Conservation (phyloP, 2,888 invertebrate genomes). For the Drosophila subsilvestris region DNA sequence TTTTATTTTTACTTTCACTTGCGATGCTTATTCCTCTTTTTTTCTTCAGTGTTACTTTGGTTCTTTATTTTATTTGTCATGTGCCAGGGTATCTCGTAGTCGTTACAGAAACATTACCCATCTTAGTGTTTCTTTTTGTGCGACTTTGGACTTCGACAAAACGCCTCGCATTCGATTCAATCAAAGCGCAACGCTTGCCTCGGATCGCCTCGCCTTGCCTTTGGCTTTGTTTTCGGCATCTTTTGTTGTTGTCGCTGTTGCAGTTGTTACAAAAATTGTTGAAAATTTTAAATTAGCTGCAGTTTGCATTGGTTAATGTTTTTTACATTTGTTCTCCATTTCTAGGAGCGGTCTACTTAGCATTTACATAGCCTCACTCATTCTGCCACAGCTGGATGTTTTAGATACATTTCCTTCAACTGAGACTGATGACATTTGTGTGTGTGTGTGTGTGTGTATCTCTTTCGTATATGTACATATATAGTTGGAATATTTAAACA, state of each 20-base stretch:
- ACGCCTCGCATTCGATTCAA: constrained; percentile 71
- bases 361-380: constrained; percentile 33
- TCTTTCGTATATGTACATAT: too few relatives aligned
- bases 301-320: constrained; percentile 64
- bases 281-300: constrained; percentile 75
- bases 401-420: constrained; percentile 1
- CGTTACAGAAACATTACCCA: not conserved
- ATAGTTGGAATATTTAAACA: constrained; percentile 5
- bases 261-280: constrained; percentile 59
- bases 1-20: not conserved
- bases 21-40: not conserved
- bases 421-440: constrained; percentile 20
- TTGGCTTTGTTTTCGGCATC: constrained; percentile 67
- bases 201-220: constrained; percentile 21
- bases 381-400: constrained; percentile 11
- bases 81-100: not conserved
- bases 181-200: constrained; percentile 73
- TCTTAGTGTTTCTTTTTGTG: constrained; percentile 29
- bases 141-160: constrained; percentile 41
- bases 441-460: not conserved
- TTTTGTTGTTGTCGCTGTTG: constrained; percentile 55
- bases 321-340: constrained; percentile 49
- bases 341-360: constrained; percentile 41
- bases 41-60: not conserved
- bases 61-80: not conserved